Base-by-base conservation (phyloP, 2,888 invertebrate genomes). In the Amblyteles armatorius region DNA sequence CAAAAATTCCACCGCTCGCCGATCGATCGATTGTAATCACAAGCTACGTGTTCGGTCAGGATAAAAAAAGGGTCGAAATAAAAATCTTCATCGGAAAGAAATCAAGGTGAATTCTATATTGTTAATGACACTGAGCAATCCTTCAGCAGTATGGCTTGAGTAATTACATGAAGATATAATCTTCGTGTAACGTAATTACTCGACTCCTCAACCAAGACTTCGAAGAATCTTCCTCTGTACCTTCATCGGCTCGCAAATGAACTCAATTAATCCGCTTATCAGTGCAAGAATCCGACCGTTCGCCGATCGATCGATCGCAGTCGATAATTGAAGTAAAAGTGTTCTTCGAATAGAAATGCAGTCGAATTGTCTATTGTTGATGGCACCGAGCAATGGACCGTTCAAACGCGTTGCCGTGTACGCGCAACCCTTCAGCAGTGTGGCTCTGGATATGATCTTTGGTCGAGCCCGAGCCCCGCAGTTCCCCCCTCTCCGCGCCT, bases 401-500 rank as follows among this genome's bases (percentile, higher is more conserved):
- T 69, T 69, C 69, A 68, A 63, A 7, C 40, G 52, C 36, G 50
- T 6, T 29, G 71, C 9, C 16, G n/a, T 19, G n/a, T 60, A 44
- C 33, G 4, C 72, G 63, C 11, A 50, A 36, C 19, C 29, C n/a
- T 13, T 4, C 63, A 36, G 40, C 55, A 40, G 22, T 72, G 19
- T 11, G 44, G 50, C 72, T 67, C 22, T 48, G 22, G 29, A 81
- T 82, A 84, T 69, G 69, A 82, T 81, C 73, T 78, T 82, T 50
- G 78, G 22, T 48, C 11, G 16, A 16, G 19, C 22, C 44, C 50
- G 55, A 44, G 16, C 48, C 48, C 2, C 16, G 50, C 50, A 55
- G 29, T 68, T 40, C 33, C 57, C 71, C 65, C 13, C 11, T 22
- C 55, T 50, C 16, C 22, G 6, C 52, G 60, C 19, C 33, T 22